These are phyloP conservation scores for Orius insidiosus DNA, from an alignment of 1,140 invertebrate species.

Conservation along the genomic window DNA sequence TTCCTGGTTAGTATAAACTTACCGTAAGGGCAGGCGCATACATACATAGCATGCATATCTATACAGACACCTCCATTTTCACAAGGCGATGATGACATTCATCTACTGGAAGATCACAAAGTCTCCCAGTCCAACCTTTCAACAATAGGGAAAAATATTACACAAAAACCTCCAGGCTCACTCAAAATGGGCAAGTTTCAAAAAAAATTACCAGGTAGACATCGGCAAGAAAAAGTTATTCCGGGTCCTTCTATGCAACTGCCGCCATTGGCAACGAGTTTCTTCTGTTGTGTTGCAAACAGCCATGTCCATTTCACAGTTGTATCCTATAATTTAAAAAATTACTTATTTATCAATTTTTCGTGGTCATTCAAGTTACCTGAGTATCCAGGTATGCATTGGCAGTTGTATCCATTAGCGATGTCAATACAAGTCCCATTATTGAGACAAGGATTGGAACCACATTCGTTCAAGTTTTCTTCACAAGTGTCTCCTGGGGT, in stretches of 20 bases:
- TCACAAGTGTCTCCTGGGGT: conserved; percentile 55
- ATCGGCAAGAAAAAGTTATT: conserved; percentile 57
- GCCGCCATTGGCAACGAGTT: conserved; percentile 54
- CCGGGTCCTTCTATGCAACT: conserved; percentile 65
- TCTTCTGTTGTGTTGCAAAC: conserved; percentile 62
- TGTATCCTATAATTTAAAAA: conserved; percentile 32
- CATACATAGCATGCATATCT: conserved; percentile 59
- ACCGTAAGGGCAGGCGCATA: conserved; percentile 73
- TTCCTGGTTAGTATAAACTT: conserved; percentile 24
- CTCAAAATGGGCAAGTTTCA: neutral
- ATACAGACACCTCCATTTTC: conserved; percentile 71
- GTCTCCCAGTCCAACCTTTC: conserved; percentile 57
- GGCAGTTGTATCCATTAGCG: conserved; percentile 59
- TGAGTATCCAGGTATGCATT: conserved; percentile 63
- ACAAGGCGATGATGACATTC: conserved; percentile 67
- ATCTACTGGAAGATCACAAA: conserved; percentile 61
- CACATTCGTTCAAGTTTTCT: conserved; percentile 62
- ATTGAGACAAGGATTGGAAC: conserved; percentile 66
- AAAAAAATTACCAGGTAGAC: conserved; percentile 40
- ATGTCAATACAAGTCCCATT: conserved; percentile 65
- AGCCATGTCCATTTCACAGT: conserved; percentile 62
- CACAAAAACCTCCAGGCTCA: too few relatives aligned
- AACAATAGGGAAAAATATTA: too few relatives aligned
- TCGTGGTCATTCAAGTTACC: conserved; percentile 25
- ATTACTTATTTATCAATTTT: neutral